phyloP scores from a whole-genome alignment of 1,140 invertebrate species.

The Drosophila sucinea region DNA sequence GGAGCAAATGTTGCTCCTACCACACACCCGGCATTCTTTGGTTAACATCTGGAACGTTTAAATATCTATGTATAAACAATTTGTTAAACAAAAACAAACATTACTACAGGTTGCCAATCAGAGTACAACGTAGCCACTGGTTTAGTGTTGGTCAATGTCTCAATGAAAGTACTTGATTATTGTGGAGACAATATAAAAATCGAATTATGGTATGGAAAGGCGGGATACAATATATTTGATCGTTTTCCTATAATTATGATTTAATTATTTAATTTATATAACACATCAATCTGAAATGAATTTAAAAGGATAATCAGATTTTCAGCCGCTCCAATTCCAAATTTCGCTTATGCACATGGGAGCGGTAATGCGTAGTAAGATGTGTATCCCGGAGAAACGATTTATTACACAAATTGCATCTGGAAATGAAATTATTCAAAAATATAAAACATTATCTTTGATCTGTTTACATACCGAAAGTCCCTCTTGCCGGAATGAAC shows the following conservation, averaged over 20 bases:
- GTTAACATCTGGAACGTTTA: constrained; percentile 30
- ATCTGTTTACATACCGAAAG: constrained; percentile 48
- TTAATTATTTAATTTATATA: neutral
- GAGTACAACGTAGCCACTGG: neutral
- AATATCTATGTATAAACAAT: constrained; percentile 19
- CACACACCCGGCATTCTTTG: constrained; percentile 36
- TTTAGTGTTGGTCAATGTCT: neutral
- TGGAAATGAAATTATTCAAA: constrained; percentile 17
- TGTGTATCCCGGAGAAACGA: constrained; percentile 69
- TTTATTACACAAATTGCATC: constrained; percentile 69
- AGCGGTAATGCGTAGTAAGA: constrained; percentile 64
- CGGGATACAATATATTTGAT: too few relatives aligned
- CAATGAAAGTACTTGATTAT: too few relatives aligned
- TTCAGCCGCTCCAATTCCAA: constrained; percentile 47
- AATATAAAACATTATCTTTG: too few relatives aligned
- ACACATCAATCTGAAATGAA: neutral
- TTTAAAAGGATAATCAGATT: neutral
- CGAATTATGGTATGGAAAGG: too few relatives aligned
- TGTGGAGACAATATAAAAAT: too few relatives aligned
- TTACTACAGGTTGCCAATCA: neutral
- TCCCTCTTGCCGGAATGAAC: constrained; percentile 71
- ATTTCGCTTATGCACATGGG: constrained; percentile 62
- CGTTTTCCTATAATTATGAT: neutral
- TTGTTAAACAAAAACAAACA: neutral
- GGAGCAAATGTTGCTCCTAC: constrained; percentile 24